Base-by-base conservation (phyloP, 2,888 invertebrate genomes). In the Aplocera efformata region DNA sequence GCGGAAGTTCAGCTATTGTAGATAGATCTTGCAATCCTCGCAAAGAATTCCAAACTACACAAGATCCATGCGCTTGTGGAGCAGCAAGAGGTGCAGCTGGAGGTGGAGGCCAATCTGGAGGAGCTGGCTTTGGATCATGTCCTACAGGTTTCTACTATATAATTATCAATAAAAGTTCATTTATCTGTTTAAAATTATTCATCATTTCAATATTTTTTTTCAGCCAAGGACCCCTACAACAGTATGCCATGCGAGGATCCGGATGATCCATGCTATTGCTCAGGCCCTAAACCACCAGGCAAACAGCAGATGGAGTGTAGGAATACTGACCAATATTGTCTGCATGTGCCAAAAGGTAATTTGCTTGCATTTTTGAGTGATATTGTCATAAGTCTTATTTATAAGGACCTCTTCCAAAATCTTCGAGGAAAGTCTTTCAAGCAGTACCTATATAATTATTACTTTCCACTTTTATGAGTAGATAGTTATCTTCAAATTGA, bases 291-390 rank as follows among this genome's bases (percentile, higher is more conserved):
- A 49, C 54, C 67, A 35, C 37, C 59, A 13, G 32, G 48, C n/a
- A 76, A 75, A 46, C 61, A 67, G 48, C 63, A 64, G 30, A 74
- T 84, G 76, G 62, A 53, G 10, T 88, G 88, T 57, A 70, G 81
- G 45, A 86, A 88, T 48, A 86, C 77, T 11, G 80, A 82, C 30
- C 73, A 72, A 57, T 86, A 86, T 49, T 88, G 88, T 54, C 64
- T 86, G 34, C 88, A 86, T 51, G 63, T 86, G 45, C 86, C 86
- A 8, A 85, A 84, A 84, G 88, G 88, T 88, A 60, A 73, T 45
- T 36, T 34, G 34, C 34, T n/a, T n/a, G n/a, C n/a, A 33, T 17
- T 17, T 3, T 17, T 17, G 13, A 17, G 45, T 38, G n/a, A n/a
- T n/a, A n/a, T n/a, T n/a, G n/a, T n/a, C n/a, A n/a, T n/a, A n/a